These are phyloP conservation scores for Euclidia mi DNA, from an alignment of 2,888 invertebrate species.

Conservation along the genomic window DNA sequence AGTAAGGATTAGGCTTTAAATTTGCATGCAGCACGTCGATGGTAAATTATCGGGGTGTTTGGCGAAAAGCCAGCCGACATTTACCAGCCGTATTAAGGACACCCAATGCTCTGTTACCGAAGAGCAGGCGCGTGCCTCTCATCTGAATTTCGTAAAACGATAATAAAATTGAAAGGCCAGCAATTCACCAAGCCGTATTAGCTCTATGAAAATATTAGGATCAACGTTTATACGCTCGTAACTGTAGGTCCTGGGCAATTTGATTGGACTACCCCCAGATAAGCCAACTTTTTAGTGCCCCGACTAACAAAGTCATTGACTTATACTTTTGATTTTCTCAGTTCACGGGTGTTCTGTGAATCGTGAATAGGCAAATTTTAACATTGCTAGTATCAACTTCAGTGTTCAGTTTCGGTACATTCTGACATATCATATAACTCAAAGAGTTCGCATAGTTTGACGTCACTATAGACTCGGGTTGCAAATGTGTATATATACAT, in stretches of 20 bases:
- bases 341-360: too few species aligned
- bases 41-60: slow-evolving; percentile 81
- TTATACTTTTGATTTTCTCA: background rate
- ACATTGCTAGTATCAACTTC: too few species aligned
- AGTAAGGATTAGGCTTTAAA: slow-evolving; percentile 74
- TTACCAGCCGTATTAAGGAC: slow-evolving; percentile 73
- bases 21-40: slow-evolving; percentile 79
- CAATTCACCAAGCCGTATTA: background rate
- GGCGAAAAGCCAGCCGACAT: slow-evolving; percentile 76
- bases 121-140: slow-evolving; percentile 65
- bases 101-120: slow-evolving; percentile 62
- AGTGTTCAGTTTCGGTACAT: too few species aligned
- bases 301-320: slow-evolving; percentile 1
- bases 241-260: background rate
- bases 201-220: background rate
- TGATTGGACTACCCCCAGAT: background rate
- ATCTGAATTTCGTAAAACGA: slow-evolving; percentile 62
- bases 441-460: too few species aligned
- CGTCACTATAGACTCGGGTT: too few species aligned
- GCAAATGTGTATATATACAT: too few species aligned
- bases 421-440: too few species aligned
- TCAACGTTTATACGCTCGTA: background rate
- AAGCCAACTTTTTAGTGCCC: background rate
- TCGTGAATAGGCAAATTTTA: too few species aligned
- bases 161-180: slow-evolving; percentile 37